Conservation (phyloP, 2,797 vertebrate species). For the Anniella stebbinsi region DNA sequence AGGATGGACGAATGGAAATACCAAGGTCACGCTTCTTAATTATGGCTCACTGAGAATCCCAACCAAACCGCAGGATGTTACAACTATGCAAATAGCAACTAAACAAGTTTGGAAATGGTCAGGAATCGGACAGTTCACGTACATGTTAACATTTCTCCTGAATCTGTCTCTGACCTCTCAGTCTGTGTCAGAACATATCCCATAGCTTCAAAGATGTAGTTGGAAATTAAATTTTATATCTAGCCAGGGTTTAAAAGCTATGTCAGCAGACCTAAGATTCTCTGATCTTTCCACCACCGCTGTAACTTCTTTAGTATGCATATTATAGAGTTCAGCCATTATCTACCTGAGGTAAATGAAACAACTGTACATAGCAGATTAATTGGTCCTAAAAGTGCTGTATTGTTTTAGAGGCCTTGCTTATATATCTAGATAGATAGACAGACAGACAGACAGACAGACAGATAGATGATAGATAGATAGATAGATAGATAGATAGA, state of each 20-base stretch:
- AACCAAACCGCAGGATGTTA: neutral
- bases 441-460: no score
- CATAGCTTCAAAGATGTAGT: neutral
- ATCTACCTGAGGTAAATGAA: neutral
- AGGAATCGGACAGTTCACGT: neutral
- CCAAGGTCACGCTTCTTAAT: slow-evolving; percentile 35
- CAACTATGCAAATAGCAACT: neutral
- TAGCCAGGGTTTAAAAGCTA: neutral
- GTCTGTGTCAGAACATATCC: no score
- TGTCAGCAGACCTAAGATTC: neutral
- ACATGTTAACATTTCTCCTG: neutral
- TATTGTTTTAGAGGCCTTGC: neutral
- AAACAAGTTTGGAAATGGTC: neutral
- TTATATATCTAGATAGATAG: no score
- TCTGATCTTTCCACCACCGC: neutral
- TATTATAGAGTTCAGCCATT: neutral
- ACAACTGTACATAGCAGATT: neutral
- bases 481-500: no score
- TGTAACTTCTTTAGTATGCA: neutral
- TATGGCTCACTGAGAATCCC: neutral
- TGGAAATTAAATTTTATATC: neutral
- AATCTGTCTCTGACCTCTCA: neutral
- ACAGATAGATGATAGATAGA: no score
- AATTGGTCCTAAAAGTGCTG: neutral
- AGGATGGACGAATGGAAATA: slow-evolving; percentile 9